Base-by-base conservation (phyloP, 2,113 vertebrate genomes). In the Herpailurus yagouaroundi region DNA sequence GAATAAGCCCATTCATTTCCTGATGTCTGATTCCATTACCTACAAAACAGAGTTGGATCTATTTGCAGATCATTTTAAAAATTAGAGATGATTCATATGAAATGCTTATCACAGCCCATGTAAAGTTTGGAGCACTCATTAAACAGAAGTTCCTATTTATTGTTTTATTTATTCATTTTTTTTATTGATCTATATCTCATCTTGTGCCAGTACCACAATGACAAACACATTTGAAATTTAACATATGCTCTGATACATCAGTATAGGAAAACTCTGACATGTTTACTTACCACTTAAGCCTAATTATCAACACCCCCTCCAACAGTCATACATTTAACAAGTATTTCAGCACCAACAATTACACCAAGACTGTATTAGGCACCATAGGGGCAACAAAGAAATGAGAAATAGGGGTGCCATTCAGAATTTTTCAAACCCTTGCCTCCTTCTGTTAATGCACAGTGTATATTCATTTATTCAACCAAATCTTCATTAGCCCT, bases 61-160 rank as follows among this genome's bases (percentile, higher is more conserved):
- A 55, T 16, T 38, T 95, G 48, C 41, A 91, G 74, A 92, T 92
- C 5, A 68, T 90, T 91, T 94, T 77, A 91, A 94, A 88, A 64
- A 80, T 80, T 91, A 96, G 81, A 92, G 31, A 80, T 38, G 66
- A 97, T 85, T 92, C 29, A 60, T n/a, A 76, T 36, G 41, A 96
- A 79, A 80, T 33, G 41, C n/a, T 94, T 95, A 94, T 66, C 57
- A 48, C 13, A 63, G 45, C 3, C 10, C 5, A 63, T 4, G 38
- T 41, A 69, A 97, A 92, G 33, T 88, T 50, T 52, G 66, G 38
- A 82, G 8, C 48, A 76, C 21, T 80, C 45, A 38, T 19, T 79
- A 77, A 94, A 76, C 0, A 95, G 64, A 90, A 79, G 50, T 66
- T 96, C 27, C 87, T 66, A 31, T 63, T 81, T 69, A 73, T 86